phyloP scores from a whole-genome alignment of 2,797 vertebrate species.

The Anas bernieri region DNA sequence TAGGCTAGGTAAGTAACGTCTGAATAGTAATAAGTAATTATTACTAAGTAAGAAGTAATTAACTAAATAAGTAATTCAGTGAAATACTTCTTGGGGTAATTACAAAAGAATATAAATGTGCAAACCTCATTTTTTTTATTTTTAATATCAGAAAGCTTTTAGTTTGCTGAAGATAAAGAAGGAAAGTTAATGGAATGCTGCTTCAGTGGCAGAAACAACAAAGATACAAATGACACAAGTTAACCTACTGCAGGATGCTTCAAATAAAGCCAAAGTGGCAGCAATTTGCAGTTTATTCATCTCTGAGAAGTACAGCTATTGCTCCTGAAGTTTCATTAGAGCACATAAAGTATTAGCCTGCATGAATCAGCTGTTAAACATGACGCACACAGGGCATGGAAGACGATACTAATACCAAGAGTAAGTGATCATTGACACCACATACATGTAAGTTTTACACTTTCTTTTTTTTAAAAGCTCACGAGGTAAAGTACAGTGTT shows the following conservation, averaged over 20 bases:
- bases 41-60: too few relatives aligned
- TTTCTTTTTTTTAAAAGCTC: not conserved
- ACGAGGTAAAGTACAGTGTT: not conserved
- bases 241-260: not conserved
- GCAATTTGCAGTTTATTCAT: not conserved
- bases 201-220: not conserved
- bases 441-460: too few relatives aligned
- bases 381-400: not conserved
- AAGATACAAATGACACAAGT: fast-evolving
- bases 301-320: not conserved
- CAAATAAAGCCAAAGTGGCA: not conserved
- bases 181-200: not conserved
- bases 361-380: slow-evolving; percentile 16
- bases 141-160: not conserved
- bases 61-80: not conserved
- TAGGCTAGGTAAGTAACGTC: not conserved
- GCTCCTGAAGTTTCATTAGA: not conserved
- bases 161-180: not conserved
- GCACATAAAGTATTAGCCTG: not conserved
- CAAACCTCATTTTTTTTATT: not conserved
- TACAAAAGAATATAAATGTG: not conserved
- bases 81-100: not conserved
- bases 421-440: not conserved
- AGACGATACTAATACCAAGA: slow-evolving; percentile 31
- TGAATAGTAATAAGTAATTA: too few relatives aligned